phyloP scores from a whole-genome alignment of 1,140 invertebrate genomes.

The Procambarus virginalis region DNA sequence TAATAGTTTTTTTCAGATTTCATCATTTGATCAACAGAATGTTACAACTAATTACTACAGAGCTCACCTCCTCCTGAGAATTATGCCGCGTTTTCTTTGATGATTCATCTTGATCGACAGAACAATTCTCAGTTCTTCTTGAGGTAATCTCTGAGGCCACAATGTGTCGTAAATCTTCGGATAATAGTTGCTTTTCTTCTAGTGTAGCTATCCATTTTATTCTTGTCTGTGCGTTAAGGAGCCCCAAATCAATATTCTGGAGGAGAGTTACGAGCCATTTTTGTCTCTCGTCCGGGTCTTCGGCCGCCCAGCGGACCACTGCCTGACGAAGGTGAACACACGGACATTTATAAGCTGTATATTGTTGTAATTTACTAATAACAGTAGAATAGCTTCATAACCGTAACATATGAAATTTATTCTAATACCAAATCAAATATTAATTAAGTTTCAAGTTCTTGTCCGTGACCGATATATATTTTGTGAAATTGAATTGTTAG shows the following conservation, averaged over 20 bases:
- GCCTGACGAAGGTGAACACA: not conserved
- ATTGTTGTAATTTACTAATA: too few relatives aligned
- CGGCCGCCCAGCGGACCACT: slow-evolving; percentile 28
- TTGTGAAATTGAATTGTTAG: too few relatives aligned
- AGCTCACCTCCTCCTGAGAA: slow-evolving; percentile 43
- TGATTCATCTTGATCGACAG: slow-evolving; percentile 9
- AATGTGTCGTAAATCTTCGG: slow-evolving; percentile 33
- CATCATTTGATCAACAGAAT: not conserved
- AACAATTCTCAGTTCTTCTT: not conserved
- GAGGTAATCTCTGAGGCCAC: not conserved
- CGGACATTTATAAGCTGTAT: too few relatives aligned
- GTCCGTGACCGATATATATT: too few relatives aligned
- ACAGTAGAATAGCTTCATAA: too few relatives aligned
- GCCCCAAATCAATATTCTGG: slow-evolving; percentile 33
- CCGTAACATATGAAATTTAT: too few relatives aligned
- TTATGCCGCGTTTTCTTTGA: slow-evolving; percentile 33
- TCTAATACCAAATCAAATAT: too few relatives aligned
- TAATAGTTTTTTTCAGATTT: too few relatives aligned
- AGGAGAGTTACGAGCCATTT: slow-evolving; percentile 33
- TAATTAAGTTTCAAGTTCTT: too few relatives aligned
- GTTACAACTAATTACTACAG: too few relatives aligned
- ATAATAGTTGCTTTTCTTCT: slow-evolving; percentile 46
- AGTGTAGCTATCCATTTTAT: slow-evolving; percentile 19
- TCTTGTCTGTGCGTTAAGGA: slow-evolving; percentile 17
- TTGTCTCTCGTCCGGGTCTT: slow-evolving; percentile 32